phyloP scores from a whole-genome alignment of 37 sponge, comb jelly and placozoan genomes.

The Axinella damicornis region DNA sequence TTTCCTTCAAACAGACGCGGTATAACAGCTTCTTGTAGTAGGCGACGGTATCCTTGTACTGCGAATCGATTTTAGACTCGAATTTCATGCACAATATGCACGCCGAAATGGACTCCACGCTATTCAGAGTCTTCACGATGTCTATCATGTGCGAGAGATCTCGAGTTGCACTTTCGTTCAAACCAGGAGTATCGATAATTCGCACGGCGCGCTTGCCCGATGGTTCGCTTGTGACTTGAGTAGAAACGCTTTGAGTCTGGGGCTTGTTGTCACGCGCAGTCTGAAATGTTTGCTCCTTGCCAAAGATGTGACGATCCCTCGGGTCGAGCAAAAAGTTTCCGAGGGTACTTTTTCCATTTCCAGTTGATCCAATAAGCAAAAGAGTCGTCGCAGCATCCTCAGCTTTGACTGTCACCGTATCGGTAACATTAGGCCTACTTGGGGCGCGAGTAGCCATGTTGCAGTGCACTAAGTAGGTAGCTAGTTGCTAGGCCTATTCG shows the following conservation, averaged over 20 bases:
- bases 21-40: constrained; percentile 20
- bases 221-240: no score
- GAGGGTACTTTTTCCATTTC: constrained; percentile 52
- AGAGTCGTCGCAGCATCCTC: no score
- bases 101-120: background rate
- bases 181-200: constrained; percentile 58
- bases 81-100: constrained; percentile 12
- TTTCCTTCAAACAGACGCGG: constrained; percentile 12
- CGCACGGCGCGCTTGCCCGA: background rate
- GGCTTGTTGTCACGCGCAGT: constrained; percentile 35
- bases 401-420: no score
- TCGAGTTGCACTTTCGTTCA: constrained; percentile 28
- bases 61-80: background rate
- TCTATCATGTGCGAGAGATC: constrained; percentile 48
- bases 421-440: no score
- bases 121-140: constrained; percentile 18
- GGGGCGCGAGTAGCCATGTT: no score
- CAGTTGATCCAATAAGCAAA: constrained; percentile 58
- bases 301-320: constrained; percentile 4
- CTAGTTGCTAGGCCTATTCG: no score
- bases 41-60: background rate
- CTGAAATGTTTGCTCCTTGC: constrained; percentile 21
- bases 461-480: no score
- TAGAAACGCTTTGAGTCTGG: constrained; percentile 26
- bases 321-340: constrained; percentile 60